A percentile compares a stretch with the other conserved stretches of the same genome.
phyloP scores from a whole-genome alignment of 2,797 vertebrate species.

The Chelon labrosus region DNA sequence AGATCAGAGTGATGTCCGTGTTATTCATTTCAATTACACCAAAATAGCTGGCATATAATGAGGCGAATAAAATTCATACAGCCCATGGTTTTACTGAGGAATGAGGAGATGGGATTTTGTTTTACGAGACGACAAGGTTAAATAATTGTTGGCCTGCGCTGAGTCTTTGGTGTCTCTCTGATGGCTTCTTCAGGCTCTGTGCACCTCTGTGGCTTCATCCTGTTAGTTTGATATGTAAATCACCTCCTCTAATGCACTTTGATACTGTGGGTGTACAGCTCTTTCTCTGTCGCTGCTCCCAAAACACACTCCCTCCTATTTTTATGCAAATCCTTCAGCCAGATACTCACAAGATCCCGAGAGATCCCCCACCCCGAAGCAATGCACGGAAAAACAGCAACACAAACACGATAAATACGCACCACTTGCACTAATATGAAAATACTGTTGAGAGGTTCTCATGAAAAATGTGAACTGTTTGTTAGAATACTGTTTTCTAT shows the following conservation, averaged over 20 bases:
- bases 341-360: constrained; percentile 34
- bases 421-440: background rate
- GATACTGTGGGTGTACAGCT: constrained; percentile 25
- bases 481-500: background rate
- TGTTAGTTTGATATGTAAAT: constrained; percentile 28
- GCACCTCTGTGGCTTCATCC: constrained; percentile 12
- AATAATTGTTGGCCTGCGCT: constrained; percentile 23
- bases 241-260: constrained; percentile 29
- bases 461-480: background rate
- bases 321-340: constrained; percentile 47
- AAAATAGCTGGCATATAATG: constrained; percentile 20
- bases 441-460: background rate
- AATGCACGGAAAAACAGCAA: background rate
- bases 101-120: constrained; percentile 9
- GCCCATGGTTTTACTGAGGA: background rate
- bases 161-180: constrained; percentile 4
- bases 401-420: background rate
- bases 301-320: constrained; percentile 31
- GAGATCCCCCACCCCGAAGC: constrained; percentile 4
- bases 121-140: constrained; percentile 5
- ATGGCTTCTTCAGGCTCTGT: constrained; percentile 19
- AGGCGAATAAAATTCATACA: constrained; percentile 17
- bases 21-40: background rate
- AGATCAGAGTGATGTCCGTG: background rate
- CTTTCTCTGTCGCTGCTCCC: constrained; percentile 18